These are phyloP conservation scores for Pampusana beccarii DNA, from an alignment of 2,113 vertebrate species.

Conservation along the genomic window DNA sequence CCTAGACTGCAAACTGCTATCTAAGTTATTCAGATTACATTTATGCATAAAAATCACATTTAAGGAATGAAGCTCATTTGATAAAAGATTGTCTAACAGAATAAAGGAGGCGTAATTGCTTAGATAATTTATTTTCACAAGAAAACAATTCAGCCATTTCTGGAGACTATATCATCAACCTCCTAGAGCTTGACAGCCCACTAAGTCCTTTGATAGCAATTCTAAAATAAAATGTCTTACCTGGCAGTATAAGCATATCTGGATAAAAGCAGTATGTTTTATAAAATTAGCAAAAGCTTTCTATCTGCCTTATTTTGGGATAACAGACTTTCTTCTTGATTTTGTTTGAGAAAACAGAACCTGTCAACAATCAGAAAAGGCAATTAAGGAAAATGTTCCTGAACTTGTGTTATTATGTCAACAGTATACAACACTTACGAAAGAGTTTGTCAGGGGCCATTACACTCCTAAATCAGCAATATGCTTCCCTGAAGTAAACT, in stretches of 20 bases:
- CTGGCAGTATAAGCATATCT: background rate
- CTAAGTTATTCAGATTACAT: background rate
- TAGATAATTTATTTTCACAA: constrained; percentile 49
- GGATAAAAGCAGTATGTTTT: background rate
- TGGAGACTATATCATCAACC: constrained; percentile 38
- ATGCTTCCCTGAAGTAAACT: constrained; percentile 17
- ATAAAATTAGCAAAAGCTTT: background rate
- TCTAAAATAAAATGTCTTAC: constrained; percentile 5
- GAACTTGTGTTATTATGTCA: constrained; percentile 19
- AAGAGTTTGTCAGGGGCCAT: constrained; percentile 13
- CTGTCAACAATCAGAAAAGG: constrained; percentile 4
- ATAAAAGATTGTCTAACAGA: constrained; percentile 34
- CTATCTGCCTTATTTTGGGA: background rate
- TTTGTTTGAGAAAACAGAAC: constrained; percentile 17
- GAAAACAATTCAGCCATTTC: constrained; percentile 47
- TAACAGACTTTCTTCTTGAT: background rate
- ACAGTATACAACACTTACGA: background rate
- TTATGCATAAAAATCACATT: constrained; percentile 31
- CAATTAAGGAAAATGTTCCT: constrained; percentile 19
- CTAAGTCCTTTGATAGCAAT: constrained; percentile 1
- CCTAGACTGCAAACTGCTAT: background rate
- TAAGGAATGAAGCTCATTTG: constrained; percentile 16
- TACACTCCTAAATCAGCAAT: constrained; percentile 26
- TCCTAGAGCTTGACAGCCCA: constrained; percentile 24
- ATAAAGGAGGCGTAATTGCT: constrained; percentile 52